These are phyloP conservation scores for Tinea semifulvella DNA, from an alignment of 2,888 invertebrate genomes.

Conservation along the genomic window DNA sequence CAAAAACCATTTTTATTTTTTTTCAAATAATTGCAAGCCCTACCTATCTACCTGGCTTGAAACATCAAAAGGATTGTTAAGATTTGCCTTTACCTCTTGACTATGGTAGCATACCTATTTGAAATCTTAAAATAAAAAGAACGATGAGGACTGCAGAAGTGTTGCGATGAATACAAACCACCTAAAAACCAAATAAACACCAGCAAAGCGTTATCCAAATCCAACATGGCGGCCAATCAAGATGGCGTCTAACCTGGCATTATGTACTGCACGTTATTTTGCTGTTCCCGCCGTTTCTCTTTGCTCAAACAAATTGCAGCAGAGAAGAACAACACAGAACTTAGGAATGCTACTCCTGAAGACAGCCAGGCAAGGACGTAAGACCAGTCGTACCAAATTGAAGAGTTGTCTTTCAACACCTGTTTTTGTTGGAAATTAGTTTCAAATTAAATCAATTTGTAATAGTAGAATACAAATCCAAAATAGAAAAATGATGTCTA, in stretches of 20 bases:
- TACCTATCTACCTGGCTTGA: no score
- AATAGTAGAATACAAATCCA: no score
- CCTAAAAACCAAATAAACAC: background rate
- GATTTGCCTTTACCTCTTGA: no score
- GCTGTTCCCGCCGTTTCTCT: slow-evolving; percentile 77
- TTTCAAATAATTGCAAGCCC: no score
- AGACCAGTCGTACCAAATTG: slow-evolving; percentile 84
- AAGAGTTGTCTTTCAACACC: slow-evolving; percentile 78
- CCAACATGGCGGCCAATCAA: background rate
- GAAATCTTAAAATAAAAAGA: no score
- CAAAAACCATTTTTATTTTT: no score
- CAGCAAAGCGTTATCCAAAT: slow-evolving; percentile 6
- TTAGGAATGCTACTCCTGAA: slow-evolving; percentile 77
- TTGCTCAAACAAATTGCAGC: slow-evolving; percentile 80
- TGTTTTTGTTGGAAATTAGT: slow-evolving; percentile 33
- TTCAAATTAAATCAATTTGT: no score
- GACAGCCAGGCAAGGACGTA: slow-evolving; percentile 87
- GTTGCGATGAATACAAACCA: no score
- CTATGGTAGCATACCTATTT: no score
- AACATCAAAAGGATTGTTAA: no score
- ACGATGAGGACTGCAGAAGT: no score
- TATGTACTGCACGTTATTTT: slow-evolving; percentile 86
- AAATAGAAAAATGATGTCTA: no score
- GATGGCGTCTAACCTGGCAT: slow-evolving; percentile 78
- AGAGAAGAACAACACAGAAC: slow-evolving; percentile 81